Percentiles rank a stretch among this genome's conserved stretches.
phyloP scores from a whole-genome alignment of 2,113 vertebrate species.

The Rhinoderma darwinii region DNA sequence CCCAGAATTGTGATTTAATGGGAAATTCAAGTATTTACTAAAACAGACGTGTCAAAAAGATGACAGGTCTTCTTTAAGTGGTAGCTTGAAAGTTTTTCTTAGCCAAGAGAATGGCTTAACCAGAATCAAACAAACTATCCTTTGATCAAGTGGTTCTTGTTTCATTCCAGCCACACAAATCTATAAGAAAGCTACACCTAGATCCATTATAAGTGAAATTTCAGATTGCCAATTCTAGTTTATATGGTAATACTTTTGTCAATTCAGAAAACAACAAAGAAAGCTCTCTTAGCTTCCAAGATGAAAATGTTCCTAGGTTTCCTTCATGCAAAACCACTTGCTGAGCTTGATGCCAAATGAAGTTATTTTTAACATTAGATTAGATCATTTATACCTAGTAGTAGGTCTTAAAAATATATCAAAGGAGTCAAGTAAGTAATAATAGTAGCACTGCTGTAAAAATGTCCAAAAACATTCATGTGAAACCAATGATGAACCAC shows the following conservation, averaged over 20 bases:
- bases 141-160: slow-evolving; percentile 4
- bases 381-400: slow-evolving; percentile 32
- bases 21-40: too few species aligned
- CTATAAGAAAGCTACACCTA: neutral
- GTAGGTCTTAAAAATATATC: neutral
- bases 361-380: slow-evolving; percentile 45
- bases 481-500: too few species aligned
- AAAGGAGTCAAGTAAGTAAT: too few species aligned
- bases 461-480: too few species aligned
- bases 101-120: too few species aligned
- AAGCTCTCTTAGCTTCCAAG: slow-evolving; percentile 39
- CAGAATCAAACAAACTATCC: too few species aligned
- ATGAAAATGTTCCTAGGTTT: slow-evolving; percentile 47
- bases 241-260: slow-evolving; percentile 47
- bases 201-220: slow-evolving; percentile 10
- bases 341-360: slow-evolving; percentile 43
- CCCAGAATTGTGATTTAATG: too few species aligned
- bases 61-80: too few species aligned
- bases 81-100: too few species aligned
- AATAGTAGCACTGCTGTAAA: too few species aligned
- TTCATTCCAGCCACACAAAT: neutral
- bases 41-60: too few species aligned
- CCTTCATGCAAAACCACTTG: slow-evolving; percentile 52
- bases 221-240: neutral
- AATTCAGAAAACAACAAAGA: slow-evolving; percentile 49